phyloP scores from a whole-genome alignment of 2,113 vertebrate genomes.

The Melanerpes aurifrons region DNA sequence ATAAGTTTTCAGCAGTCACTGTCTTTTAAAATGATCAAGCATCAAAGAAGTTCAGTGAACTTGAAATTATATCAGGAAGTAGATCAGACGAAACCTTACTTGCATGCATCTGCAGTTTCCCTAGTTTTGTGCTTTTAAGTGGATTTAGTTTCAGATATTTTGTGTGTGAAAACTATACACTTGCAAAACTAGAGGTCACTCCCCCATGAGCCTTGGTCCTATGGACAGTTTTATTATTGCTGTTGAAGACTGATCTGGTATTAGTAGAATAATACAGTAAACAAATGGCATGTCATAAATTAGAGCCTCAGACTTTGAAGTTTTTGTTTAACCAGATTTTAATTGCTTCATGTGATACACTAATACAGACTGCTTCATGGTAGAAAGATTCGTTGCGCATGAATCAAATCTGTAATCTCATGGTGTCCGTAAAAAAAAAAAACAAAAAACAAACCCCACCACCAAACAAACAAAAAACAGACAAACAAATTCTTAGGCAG shows the following conservation, averaged over 20 bases:
- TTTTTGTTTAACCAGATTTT: conserved; percentile 41
- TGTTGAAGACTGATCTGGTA: conserved; percentile 43
- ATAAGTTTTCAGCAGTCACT: not conserved
- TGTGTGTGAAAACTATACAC: conserved; percentile 49
- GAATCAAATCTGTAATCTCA: not conserved
- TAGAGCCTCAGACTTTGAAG: conserved; percentile 51
- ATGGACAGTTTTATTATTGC: conserved; percentile 63
- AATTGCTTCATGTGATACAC: conserved; percentile 9
- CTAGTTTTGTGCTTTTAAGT: conserved; percentile 33
- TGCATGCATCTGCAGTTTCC: conserved; percentile 15
- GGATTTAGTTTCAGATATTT: conserved; percentile 62
- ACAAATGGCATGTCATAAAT: conserved; percentile 37
- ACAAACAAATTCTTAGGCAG: not conserved
- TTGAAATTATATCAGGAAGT: conserved; percentile 66
- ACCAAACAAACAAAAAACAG: not conserved
- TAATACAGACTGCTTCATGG: not conserved
- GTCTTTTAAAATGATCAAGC: conserved; percentile 35
- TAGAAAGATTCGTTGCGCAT: not conserved
- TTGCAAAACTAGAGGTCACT: conserved; percentile 37
- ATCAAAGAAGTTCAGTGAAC: conserved; percentile 67
- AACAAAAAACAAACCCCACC: not conserved
- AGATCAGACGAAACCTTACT: conserved; percentile 41
- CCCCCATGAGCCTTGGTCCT: not conserved
- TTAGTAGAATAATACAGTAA: conserved; percentile 50
- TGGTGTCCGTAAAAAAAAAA: not conserved